Conservation (phyloP, 2,888 invertebrate species). For the Argyresthia goedartella region DNA sequence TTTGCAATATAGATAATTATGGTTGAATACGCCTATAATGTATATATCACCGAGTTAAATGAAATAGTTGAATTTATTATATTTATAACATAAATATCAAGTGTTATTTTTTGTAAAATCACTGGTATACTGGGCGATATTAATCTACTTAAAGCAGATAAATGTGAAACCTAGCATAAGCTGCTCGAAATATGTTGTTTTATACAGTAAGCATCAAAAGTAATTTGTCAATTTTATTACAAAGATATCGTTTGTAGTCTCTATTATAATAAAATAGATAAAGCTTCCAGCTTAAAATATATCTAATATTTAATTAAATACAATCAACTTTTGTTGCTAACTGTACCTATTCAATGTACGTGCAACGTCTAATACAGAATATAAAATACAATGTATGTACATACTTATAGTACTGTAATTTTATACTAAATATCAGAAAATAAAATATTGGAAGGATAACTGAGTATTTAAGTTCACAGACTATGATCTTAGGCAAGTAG, state of each 20-base stretch:
- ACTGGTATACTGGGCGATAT: neutral
- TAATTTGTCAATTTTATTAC: slow-evolving; percentile 5
- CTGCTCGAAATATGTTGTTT: neutral
- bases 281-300: neutral
- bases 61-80: slow-evolving; percentile 1
- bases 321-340: no score
- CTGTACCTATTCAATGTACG: neutral
- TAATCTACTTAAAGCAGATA: slow-evolving; percentile 1
- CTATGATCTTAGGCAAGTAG: neutral
- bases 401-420: slow-evolving; percentile 62
- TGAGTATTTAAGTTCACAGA: neutral
- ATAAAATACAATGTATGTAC: slow-evolving; percentile 18
- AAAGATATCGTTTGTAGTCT: neutral
- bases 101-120: slow-evolving; percentile 3
- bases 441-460: slow-evolving; percentile 44
- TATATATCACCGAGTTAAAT: neutral
- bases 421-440: slow-evolving; percentile 61
- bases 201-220: slow-evolving; percentile 4
- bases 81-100: neutral
- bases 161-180: no score
- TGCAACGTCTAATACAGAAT: slow-evolving; percentile 1
- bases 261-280: neutral
- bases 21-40: no score
- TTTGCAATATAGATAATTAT: no score
- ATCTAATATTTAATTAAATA: no score